Evolutionary conservation across 2,888 invertebrate species (phyloP).

Genomic region (Dryadula phaetusa): DNA sequence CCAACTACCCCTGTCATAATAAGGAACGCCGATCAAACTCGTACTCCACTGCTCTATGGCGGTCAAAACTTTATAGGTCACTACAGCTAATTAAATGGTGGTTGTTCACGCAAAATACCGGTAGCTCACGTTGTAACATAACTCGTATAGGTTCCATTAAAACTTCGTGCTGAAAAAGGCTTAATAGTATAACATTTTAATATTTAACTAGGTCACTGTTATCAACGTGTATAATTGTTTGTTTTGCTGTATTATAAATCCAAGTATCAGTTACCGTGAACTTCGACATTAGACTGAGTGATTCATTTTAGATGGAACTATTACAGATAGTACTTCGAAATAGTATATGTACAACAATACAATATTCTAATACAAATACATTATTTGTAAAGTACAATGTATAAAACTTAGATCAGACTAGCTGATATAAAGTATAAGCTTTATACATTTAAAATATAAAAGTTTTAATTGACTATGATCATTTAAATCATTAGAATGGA

Average conservation of each 20-base stretch:
- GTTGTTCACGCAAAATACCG: conserved; percentile 49
- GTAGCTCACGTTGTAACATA: conserved; percentile 40
- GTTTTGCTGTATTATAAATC: conserved; percentile 13
- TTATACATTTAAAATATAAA: no score
- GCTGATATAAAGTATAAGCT: not conserved
- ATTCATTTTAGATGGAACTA: not conserved
- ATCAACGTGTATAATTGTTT: conserved; percentile 18
- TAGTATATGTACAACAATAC: no score
- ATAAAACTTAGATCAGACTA: not conserved
- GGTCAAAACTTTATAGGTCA: conserved; percentile 62
- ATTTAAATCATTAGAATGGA: no score
- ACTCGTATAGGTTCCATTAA: conserved; percentile 29
- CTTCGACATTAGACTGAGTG: conserved; percentile 13
- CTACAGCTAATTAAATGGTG: conserved; percentile 55
- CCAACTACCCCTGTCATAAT: not conserved
- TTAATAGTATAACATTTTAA: conserved; percentile 33
- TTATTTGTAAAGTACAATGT: not conserved
- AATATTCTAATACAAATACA: not conserved
- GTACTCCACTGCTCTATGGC: conserved; percentile 1
- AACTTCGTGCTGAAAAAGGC: conserved; percentile 44
- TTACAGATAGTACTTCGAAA: no score
- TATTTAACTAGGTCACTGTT: conserved; percentile 39
- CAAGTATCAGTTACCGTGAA: conserved; percentile 15
- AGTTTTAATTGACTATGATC: no score
- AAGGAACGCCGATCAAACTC: not conserved